A percentile compares a stretch with the other conserved stretches of the same genome.
Conservation (phyloP, 92 coral and sea anemone genomes). For the Palythoa grandis region DNA sequence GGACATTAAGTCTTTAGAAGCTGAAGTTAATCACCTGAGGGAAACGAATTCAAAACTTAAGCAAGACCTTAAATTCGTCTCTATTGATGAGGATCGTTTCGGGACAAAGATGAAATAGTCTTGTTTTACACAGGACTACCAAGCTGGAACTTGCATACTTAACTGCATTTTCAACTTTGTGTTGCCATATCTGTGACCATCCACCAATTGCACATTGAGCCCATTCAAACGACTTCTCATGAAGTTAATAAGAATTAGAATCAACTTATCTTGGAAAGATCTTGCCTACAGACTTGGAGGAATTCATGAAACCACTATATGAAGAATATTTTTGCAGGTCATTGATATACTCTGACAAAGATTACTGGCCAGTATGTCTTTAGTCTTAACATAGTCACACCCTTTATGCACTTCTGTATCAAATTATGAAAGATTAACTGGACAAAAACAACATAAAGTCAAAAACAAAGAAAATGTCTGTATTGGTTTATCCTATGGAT, state of each 20-base stretch:
- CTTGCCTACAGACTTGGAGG: constrained; percentile 47
- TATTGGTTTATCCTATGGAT: background rate
- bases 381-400: constrained; percentile 1
- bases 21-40: constrained; percentile 31
- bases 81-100: constrained; percentile 33
- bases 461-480: constrained; percentile 10
- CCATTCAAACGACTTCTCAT: constrained; percentile 52
- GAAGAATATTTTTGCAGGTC: constrained; percentile 29
- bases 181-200: constrained; percentile 46
- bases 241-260: constrained; percentile 61
- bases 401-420: background rate
- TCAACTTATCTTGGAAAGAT: constrained; percentile 46
- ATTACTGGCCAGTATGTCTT: constrained; percentile 28
- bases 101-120: constrained; percentile 40
- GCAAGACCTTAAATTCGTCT: constrained; percentile 20
- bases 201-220: constrained; percentile 50
- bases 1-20: constrained; percentile 32
- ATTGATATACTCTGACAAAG: background rate
- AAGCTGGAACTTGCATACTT: constrained; percentile 58
- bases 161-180: constrained; percentile 48
- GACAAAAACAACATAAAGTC: background rate
- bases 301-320: constrained; percentile 37
- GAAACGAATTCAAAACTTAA: constrained; percentile 13
- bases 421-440: background rate
- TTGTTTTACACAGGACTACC: constrained; percentile 67